Evolutionary conservation across 2,888 invertebrate species (phyloP).

Genomic region (Tenthredo mesomela): DNA sequence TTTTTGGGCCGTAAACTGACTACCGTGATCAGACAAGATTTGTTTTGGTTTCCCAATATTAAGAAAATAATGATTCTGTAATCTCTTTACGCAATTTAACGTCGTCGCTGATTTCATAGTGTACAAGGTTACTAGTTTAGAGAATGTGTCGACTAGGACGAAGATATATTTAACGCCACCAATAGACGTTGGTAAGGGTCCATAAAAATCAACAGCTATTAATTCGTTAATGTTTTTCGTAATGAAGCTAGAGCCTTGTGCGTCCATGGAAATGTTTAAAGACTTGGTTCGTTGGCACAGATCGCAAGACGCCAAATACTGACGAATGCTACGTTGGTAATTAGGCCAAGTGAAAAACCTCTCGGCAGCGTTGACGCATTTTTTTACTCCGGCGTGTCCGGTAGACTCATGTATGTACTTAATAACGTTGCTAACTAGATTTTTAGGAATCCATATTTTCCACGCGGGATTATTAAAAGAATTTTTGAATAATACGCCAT

Average conservation of each 20-base stretch:
- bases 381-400: too few relatives aligned
- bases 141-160: slow-evolving; percentile 61
- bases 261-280: slow-evolving; percentile 27
- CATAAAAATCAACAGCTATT: too few relatives aligned
- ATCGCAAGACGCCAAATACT: not conserved
- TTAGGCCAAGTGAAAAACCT: too few relatives aligned
- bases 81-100: too few relatives aligned
- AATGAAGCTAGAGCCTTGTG: too few relatives aligned
- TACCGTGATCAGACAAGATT: too few relatives aligned
- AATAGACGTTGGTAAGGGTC: slow-evolving; percentile 51
- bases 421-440: not conserved
- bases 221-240: too few relatives aligned
- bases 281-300: slow-evolving; percentile 45
- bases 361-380: too few relatives aligned
- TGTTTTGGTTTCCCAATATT: too few relatives aligned
- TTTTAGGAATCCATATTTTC: not conserved
- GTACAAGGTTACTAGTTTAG: slow-evolving; percentile 62
- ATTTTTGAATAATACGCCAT: not conserved
- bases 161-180: slow-evolving; percentile 59
- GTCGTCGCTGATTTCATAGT: slow-evolving; percentile 60
- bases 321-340: not conserved
- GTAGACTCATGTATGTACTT: not conserved
- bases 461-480: not conserved
- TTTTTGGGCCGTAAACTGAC: too few relatives aligned
- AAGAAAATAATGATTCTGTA: too few relatives aligned